Evolutionary conservation across 2,888 invertebrate species (phyloP).

Genomic region (Gastracanthus pulcherrimus): DNA sequence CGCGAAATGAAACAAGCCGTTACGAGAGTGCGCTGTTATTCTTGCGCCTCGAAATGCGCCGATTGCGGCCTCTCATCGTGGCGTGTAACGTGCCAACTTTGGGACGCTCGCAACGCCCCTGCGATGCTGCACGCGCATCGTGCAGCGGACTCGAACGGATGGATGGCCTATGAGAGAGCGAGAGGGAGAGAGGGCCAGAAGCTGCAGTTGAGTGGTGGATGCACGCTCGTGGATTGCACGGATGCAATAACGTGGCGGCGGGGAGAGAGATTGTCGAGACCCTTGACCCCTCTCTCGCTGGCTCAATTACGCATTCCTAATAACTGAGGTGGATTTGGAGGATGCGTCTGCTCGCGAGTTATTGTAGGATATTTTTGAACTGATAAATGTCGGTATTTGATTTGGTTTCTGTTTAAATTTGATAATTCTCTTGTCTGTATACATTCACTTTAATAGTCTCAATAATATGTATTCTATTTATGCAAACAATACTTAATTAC

Average conservation of each 20-base stretch:
- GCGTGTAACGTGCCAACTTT: slow-evolving; percentile 23
- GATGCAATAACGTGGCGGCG: too few species aligned
- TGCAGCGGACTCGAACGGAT: neutral
- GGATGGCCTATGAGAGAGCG: too few species aligned
- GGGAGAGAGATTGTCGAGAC: neutral
- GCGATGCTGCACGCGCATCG: too few species aligned
- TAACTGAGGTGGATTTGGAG: neutral
- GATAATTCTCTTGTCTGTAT: too few species aligned
- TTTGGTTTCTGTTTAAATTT: too few species aligned
- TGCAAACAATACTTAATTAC: too few species aligned
- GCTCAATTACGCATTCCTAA: neutral
- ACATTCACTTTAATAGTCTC: too few species aligned
- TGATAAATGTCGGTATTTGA: neutral
- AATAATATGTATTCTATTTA: too few species aligned
- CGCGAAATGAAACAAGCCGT: slow-evolving; percentile 57
- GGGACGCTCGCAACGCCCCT: slow-evolving; percentile 8
- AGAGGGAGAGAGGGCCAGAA: too few species aligned
- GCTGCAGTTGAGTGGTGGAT: neutral
- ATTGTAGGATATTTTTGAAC: too few species aligned
- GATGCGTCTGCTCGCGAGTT: neutral
- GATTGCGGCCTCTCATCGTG: neutral
- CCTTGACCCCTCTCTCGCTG: neutral
- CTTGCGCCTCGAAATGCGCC: slow-evolving; percentile 16
- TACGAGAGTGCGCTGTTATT: slow-evolving; percentile 37
- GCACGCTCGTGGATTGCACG: neutral